Evolutionary conservation across 1,140 invertebrate genomes (phyloP).

Genomic region (Bicyclus anynana): DNA sequence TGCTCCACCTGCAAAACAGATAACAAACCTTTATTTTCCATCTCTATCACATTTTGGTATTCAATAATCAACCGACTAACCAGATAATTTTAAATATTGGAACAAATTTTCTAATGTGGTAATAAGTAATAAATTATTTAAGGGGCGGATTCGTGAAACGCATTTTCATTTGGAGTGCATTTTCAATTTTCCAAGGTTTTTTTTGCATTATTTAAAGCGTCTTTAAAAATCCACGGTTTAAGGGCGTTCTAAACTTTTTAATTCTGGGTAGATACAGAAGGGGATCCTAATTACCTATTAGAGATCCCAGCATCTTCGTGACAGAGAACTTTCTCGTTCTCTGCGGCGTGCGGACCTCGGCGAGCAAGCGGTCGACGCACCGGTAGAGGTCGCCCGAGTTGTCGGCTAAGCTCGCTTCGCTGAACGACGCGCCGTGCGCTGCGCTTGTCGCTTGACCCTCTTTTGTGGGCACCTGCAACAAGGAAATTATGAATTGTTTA

Average conservation of each 20-base stretch:
- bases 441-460: conserved; percentile 83
- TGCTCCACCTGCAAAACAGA: conserved; percentile 39
- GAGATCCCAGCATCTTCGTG: conserved; percentile 87
- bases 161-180: no score
- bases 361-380: conserved; percentile 82
- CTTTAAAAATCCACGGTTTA: not conserved
- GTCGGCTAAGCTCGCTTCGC: conserved; percentile 87
- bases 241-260: not conserved
- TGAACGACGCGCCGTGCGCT: conserved; percentile 83
- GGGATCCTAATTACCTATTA: conserved; percentile 79
- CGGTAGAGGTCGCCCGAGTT: conserved; percentile 84
- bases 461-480: conserved; percentile 81
- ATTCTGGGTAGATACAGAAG: not conserved
- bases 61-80: no score
- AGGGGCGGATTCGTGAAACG: no score
- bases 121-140: no score
- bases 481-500: no score
- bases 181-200: no score
- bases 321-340: conserved; percentile 85
- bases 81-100: no score
- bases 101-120: no score
- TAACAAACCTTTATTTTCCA: not conserved
- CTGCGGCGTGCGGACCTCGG: conserved; percentile 79
- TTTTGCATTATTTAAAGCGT: no score
- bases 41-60: no score